Evolutionary conservation across 92 coral and sea anemone genomes (phyloP).

Genomic region (Desmophyllum pertusum): DNA sequence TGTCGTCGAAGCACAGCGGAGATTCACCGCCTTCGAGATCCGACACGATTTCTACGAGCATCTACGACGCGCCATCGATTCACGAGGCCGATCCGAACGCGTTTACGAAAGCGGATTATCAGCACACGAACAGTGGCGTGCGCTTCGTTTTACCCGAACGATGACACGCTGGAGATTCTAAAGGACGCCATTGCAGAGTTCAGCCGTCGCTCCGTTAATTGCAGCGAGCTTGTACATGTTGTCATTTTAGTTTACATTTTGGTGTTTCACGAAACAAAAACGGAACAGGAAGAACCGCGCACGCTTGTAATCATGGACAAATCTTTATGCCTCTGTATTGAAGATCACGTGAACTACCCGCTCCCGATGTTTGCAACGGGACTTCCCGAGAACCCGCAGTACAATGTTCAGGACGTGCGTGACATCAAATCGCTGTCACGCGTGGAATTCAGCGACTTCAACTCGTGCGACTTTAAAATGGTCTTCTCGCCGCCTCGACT

Average conservation of each 20-base stretch:
- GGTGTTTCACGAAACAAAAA: constrained; percentile 70
- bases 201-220: constrained; percentile 75
- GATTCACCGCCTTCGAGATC: constrained; percentile 26
- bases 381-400: constrained; percentile 90
- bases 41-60: constrained; percentile 62
- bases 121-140: constrained; percentile 77
- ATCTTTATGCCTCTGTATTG: constrained; percentile 84
- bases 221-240: constrained; percentile 65
- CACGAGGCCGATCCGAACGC: constrained; percentile 52
- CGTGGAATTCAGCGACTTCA: constrained; percentile 93
- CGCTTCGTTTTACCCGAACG: constrained; percentile 86
- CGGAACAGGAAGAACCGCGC: constrained; percentile 78
- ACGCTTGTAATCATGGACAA: constrained; percentile 87
- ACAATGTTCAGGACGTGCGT: constrained; percentile 87
- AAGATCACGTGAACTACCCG: constrained; percentile 96
- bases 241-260: constrained; percentile 84
- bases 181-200: constrained; percentile 81
- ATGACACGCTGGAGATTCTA: constrained; percentile 87
- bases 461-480: constrained; percentile 88
- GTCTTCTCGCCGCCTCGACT: constrained; percentile 71
- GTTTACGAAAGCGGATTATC: constrained; percentile 63
- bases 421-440: constrained; percentile 85
- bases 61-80: constrained; percentile 85
- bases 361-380: constrained; percentile 96
- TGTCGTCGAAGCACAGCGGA: constrained; percentile 55